Conservation (phyloP, 2,797 vertebrate genomes). For the Silurus lanzhouensis region DNA sequence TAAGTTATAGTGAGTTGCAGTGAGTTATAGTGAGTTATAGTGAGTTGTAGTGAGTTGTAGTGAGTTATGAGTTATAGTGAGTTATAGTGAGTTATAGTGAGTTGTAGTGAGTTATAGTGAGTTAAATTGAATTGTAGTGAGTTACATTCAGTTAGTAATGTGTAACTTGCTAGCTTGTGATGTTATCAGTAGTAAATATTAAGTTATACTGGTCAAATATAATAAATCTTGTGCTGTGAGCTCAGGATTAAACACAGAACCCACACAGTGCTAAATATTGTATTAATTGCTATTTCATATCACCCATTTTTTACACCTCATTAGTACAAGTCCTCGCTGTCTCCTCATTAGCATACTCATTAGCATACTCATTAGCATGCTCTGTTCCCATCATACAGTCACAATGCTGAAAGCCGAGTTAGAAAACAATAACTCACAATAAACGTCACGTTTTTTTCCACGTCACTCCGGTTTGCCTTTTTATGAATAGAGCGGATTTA, state of each 20-base stretch:
- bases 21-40: no score
- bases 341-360: not conserved
- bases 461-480: not conserved
- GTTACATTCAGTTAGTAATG: not conserved
- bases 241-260: not conserved
- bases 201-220: no score
- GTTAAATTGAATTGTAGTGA: not conserved
- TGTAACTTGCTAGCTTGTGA: not conserved
- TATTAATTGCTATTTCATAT: not conserved
- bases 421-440: not conserved
- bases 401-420: not conserved
- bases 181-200: not conserved
- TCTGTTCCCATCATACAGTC: not conserved
- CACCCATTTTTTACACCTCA: no score
- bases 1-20: no score
- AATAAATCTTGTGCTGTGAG: not conserved
- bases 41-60: no score
- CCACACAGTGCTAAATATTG: not conserved
- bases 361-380: not conserved
- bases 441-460: not conserved
- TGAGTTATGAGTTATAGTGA: no score
- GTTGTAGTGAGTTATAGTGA: no score
- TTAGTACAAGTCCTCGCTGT: not conserved
- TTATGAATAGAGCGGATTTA: constrained; percentile 25
- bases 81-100: no score